Evolutionary conservation across 2,797 vertebrate genomes (phyloP).

Genomic region (Halcyon chelicuti): DNA sequence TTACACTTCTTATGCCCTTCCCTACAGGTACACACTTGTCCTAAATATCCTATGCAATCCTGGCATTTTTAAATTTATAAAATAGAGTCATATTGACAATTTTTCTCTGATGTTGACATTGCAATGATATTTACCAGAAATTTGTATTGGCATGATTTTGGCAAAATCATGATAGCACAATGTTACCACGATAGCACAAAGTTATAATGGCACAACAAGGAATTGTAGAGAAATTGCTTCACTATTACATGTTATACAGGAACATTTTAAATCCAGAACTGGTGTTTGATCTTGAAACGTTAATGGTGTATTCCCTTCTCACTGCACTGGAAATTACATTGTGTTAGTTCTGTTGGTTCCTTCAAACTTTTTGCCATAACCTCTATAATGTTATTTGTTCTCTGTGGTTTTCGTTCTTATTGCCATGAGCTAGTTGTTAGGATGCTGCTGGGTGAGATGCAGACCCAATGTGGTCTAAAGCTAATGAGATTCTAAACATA

Average conservation of each 20-base stretch:
- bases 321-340: neutral
- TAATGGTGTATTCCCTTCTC: neutral
- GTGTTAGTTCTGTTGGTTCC: neutral
- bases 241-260: neutral
- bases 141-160: neutral
- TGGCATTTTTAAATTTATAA: neutral
- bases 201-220: neutral
- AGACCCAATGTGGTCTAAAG: neutral
- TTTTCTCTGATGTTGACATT: neutral
- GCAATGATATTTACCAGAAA: neutral
- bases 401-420: neutral
- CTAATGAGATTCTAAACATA: neutral
- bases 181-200: neutral
- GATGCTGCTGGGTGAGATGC: neutral
- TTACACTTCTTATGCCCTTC: neutral
- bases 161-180: neutral
- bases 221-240: neutral
- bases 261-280: neutral
- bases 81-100: rapidly evolving
- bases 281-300: neutral
- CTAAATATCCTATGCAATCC: neutral
- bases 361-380: neutral
- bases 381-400: neutral
- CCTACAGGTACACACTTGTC: rapidly evolving
- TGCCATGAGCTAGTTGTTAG: neutral